Base-by-base conservation (phyloP, 2,113 vertebrate genomes). In the Bubo scandiacus region DNA sequence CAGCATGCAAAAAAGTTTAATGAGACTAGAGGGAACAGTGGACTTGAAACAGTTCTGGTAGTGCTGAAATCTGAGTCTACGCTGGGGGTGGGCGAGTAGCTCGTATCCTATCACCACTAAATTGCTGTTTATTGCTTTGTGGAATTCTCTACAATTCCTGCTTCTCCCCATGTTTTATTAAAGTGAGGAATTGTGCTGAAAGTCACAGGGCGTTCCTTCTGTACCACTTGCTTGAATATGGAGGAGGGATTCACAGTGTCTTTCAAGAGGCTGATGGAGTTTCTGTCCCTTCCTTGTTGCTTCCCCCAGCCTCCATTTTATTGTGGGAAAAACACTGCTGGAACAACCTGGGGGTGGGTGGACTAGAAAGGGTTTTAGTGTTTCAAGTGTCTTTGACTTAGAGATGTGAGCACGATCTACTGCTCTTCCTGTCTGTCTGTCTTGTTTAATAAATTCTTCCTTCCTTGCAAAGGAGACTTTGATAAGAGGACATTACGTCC, bases 81-180 rank as follows among this genome's bases (percentile, higher is more conserved):
- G 4, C 45, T 68, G 81, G 72, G 68, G 49, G 42, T 78, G 58
- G 82, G 47, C 80, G 52, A 59, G 47, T 87, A 81, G 51, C 63
- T 94, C 65, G 45, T 85, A 32, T 45, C 65, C 32, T 51, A 45
- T 59, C 81, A 49, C 82, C 47, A 43, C 87, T 91, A 75, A 94
- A 84, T 66, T 85, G 87, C 66, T 89, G 38, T 73, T 93, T 96
- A 92, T 79, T 85, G 79, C 79, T 92, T 67, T 49, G 51, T 86
- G 84, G 84, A 93, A 87, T 87, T 92, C 70, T 71, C 65, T 73
- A 78, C 57, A 74, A 82, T 94, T 92, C 88, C 81, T 93, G 59
- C 59, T 67, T 92, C 80, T 94, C 38, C 12, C 43, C 75, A 71
- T 90, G 67, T 92, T 92, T 96, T 92, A 78, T 90, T 96, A 81